phyloP scores from a whole-genome alignment of 2,888 invertebrate species.

The Pristionchus japonicus region DNA sequence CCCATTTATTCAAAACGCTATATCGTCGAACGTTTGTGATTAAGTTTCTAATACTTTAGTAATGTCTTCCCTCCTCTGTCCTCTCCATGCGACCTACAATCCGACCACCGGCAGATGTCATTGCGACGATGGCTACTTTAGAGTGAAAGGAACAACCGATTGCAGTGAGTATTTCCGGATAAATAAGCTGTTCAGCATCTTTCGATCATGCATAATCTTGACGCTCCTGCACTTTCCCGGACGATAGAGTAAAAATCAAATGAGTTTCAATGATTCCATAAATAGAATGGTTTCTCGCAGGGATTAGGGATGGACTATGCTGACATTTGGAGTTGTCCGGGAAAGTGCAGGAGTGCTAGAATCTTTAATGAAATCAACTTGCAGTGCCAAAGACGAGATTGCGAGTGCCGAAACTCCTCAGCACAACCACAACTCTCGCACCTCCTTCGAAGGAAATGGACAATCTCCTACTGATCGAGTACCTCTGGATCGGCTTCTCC shows the following conservation, averaged over 20 bases:
- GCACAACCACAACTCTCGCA: neutral
- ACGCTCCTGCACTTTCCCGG: no score
- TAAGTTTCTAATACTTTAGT: neutral
- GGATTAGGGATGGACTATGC: no score
- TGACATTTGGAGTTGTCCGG: no score
- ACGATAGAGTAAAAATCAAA: no score
- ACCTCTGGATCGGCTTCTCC: neutral
- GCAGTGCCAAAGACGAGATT: neutral
- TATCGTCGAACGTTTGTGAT: neutral
- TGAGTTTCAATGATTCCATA: no score
- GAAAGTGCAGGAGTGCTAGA: no score
- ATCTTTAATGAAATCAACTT: neutral
- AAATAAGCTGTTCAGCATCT: no score
- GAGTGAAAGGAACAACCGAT: neutral
- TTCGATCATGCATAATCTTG: no score
- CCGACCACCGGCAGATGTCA: neutral
- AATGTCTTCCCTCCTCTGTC: neutral
- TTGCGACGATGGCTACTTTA: neutral
- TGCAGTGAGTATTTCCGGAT: neutral
- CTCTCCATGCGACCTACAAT: neutral
- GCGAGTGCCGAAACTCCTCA: neutral
- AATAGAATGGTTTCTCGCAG: no score
- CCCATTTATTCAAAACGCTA: no score
- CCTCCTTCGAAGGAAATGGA: neutral
- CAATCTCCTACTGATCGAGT: neutral